A percentile compares a stretch with the other conserved stretches of the same genome.
These are phyloP conservation scores for Drosophila sucinea DNA, from an alignment of 1,140 invertebrate genomes.

Conservation along the genomic window DNA sequence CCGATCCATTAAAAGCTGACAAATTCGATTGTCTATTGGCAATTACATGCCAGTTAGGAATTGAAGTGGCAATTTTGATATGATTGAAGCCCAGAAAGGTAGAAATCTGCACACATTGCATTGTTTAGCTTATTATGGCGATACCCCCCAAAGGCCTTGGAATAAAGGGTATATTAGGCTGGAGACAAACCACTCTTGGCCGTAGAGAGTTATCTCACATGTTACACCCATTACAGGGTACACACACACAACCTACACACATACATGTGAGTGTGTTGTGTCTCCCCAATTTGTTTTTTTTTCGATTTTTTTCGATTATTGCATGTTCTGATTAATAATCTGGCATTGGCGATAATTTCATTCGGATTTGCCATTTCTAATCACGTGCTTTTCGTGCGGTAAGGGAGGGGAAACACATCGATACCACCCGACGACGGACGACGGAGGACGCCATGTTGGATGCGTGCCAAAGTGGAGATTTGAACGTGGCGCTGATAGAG, in stretches of 20 bases:
- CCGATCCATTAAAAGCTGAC: not conserved
- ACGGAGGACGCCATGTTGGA: constrained; percentile 12
- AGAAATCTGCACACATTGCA: constrained; percentile 16
- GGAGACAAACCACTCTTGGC: too few relatives aligned
- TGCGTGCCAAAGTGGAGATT: constrained; percentile 36
- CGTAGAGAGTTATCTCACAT: too few relatives aligned
- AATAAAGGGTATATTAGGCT: not conserved
- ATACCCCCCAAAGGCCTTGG: not conserved
- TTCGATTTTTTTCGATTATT: not conserved
- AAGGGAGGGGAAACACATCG: not conserved
- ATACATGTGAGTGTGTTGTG: not conserved
- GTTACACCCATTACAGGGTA: too few relatives aligned
- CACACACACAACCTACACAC: not conserved
- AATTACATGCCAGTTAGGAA: constrained; percentile 11
- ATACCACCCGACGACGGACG: not conserved
- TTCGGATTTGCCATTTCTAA: constrained; percentile 25
- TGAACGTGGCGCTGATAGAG: constrained; percentile 33
- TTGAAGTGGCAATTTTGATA: constrained; percentile 5
- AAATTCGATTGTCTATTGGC: constrained; percentile 7
- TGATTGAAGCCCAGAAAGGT: not conserved
- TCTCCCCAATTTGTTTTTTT: not conserved
- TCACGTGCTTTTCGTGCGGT: not conserved
- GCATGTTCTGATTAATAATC: constrained; percentile 22
- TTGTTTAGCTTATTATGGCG: not conserved
- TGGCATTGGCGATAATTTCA: constrained; percentile 25